Evolutionary conservation across 2,797 vertebrate genomes (phyloP).

Genomic region (Enteromius thamalakanensis): DNA sequence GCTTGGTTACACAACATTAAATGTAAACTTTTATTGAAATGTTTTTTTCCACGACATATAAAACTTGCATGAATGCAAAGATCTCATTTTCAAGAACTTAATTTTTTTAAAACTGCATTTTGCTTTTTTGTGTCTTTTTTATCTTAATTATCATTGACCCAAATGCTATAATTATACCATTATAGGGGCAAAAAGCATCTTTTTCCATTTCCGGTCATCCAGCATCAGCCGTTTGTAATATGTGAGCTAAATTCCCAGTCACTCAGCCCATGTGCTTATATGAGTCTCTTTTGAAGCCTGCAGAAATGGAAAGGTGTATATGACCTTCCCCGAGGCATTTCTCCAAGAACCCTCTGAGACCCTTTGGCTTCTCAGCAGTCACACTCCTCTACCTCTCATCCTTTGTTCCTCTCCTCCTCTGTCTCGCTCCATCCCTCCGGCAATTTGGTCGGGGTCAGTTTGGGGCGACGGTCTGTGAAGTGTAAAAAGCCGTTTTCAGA

Average conservation of each 20-base stretch:
- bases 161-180: background rate
- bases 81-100: background rate
- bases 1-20: background rate
- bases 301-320: slow-evolving; percentile 35
- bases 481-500: slow-evolving; percentile 51
- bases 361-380: slow-evolving; percentile 44
- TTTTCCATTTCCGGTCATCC: background rate
- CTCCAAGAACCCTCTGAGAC: slow-evolving; percentile 49
- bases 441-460: slow-evolving; percentile 47
- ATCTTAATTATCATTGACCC: slow-evolving; percentile 2
- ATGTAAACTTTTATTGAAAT: background rate
- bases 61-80: background rate
- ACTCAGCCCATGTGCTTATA: slow-evolving; percentile 1
- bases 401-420: slow-evolving; percentile 47
- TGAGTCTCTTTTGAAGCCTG: slow-evolving; percentile 30
- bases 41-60: background rate
- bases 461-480: slow-evolving; percentile 51
- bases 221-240: background rate
- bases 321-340: slow-evolving; percentile 52
- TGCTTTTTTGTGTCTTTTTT: background rate
- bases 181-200: background rate
- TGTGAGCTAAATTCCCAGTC: slow-evolving; percentile 15
- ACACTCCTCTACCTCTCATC: slow-evolving; percentile 37
- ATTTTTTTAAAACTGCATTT: background rate
- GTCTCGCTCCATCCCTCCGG: slow-evolving; percentile 27